Evolutionary conservation across 2,113 vertebrate genomes (phyloP), one percentile per base, ranked within the genome.

Genomic region (Bagarius yarrelli): DNA sequence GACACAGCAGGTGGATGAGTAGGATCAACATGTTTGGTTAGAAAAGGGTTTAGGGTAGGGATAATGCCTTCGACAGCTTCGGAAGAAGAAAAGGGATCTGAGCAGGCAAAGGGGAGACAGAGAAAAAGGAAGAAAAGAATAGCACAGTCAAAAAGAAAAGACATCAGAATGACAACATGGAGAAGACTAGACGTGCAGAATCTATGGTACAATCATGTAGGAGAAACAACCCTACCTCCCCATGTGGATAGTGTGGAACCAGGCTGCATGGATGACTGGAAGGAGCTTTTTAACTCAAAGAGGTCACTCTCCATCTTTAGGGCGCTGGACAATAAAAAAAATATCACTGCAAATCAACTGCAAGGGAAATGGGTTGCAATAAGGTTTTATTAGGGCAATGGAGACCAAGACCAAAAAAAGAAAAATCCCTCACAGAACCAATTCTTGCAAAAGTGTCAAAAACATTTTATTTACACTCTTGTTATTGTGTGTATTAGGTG

Each of bases 11-110:
- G 96, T 91, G 96, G 95, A 93, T 98, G 96, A 95, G 95, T 91
- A 93, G 94, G 96, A 93, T 97, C 96, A 55, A 95, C 96, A 87
- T 93, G 92, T 95, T 98, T 98, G 95, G 95, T 95, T 92, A 98
- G 96, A 94, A 99, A 99, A 96, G 97, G 97, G 92, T 99, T 99
- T 95, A 99, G 94, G 92, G 95, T 98, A 94, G 97, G 94, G 93
- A 98, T 94, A 93, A 95, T 95, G 92, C 98, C 97, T 89, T 98
- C 97, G 91, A 95, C 95, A 93, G 93, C 95, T 93, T 98, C 97
- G 91, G 96, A 93, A 91, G 96, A 95, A 93, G 96, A 95, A 93
- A 99, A 99, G 94, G 97, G 97, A 96, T 99, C 97, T 99, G 95
- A 87, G 89, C 90, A 93, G 90, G 93, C 93, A 92, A 92, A 92